A percentile compares a stretch with the other conserved stretches of the same genome.
phyloP scores from a whole-genome alignment of 2,113 vertebrate genomes.

The Eudorcas thomsonii region DNA sequence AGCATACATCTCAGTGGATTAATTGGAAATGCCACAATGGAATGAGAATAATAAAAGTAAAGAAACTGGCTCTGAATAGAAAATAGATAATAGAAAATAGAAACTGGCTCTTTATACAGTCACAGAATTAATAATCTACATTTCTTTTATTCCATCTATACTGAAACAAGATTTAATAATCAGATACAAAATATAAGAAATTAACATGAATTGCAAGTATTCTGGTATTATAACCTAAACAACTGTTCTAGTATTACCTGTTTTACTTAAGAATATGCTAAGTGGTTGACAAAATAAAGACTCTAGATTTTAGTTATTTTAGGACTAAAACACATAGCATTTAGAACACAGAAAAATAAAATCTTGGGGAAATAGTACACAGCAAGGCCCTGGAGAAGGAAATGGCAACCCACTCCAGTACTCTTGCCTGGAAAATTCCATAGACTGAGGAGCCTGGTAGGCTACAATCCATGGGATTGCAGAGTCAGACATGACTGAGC shows the following conservation, averaged over 20 bases:
- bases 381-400: neutral
- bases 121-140: conserved; percentile 13
- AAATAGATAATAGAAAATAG: neutral
- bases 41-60: conserved; percentile 54
- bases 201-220: neutral
- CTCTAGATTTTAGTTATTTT: neutral
- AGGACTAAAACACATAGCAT: conserved; percentile 14
- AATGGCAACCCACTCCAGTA: too few relatives aligned
- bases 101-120: neutral
- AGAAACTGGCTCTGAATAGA: conserved; percentile 30
- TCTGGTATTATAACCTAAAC: conserved; percentile 44
- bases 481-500: too few relatives aligned
- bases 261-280: neutral
- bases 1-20: conserved; percentile 19
- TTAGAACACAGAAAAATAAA: neutral
- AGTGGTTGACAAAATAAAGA: conserved; percentile 30
- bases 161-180: conserved; percentile 29
- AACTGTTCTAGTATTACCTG: neutral
- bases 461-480: too few relatives aligned
- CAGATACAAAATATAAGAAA: conserved; percentile 56
- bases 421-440: too few relatives aligned
- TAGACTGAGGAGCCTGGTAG: too few relatives aligned
- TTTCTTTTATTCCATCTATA: conserved; percentile 1
- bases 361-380: neutral
- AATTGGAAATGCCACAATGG: conserved; percentile 49